Evolutionary conservation across 1,140 invertebrate genomes (phyloP), one percentile per base, ranked within the genome.

Genomic region (Acyrthosiphon pisum): DNA sequence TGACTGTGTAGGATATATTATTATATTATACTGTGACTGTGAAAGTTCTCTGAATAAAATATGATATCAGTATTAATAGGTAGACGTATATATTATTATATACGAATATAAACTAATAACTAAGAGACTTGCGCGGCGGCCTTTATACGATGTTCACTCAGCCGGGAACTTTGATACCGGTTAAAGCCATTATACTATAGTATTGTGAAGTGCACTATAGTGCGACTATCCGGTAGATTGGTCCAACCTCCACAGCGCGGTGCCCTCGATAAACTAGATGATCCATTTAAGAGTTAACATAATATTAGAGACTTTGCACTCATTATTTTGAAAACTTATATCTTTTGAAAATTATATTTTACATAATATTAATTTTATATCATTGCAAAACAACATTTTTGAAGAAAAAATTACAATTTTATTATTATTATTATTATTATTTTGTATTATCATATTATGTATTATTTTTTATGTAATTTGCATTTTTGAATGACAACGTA

Each of bases 31-130:
- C 60, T 76, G 18, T n/a, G 30, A 68, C 60, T n/a, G 30, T 68
- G 30, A 76, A 76, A 76, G n/a, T 76, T n/a, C 60, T 68, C 11
- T 35, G 60, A 76, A 76, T 76, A n/a, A 20, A 76, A 76, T 76
- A 76, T n/a, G n/a, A 76, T 76, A 76, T 76, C 60, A 76, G n/a
- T 76, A 76, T 76, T 76, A 76, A 76, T 76, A 76, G 30, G 30
- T n/a, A n/a, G 14, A 18, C 11, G 9, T 30, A 30, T 68, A 76
- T n/a, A 6, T n/a, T 68, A 68, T 68, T n/a, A 76, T 68, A 68
- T 68, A 18, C n/a, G 30, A 76, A 76, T 76, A 76, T n/a, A 76
- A 76, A 76, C 60, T 68, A 68, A 68, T 68, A 68, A 68, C 60
- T 76, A 76, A n/a, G 60, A 76, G 60, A 3, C 60, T 76, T 14